Evolutionary conservation across 2,113 vertebrate species (phyloP).

Genomic region (Phyllopteryx taeniolatus): DNA sequence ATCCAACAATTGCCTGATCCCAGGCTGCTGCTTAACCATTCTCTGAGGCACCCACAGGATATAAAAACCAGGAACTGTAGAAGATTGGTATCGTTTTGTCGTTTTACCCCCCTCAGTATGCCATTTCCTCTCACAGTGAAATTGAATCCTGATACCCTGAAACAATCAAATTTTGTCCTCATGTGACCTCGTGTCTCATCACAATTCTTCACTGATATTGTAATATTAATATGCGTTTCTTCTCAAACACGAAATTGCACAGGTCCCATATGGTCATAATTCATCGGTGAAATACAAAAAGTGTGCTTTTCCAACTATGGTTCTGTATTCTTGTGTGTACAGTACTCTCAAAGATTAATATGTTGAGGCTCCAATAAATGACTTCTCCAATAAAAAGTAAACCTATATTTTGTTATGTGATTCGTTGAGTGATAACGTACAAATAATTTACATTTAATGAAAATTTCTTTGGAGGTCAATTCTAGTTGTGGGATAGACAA

Average conservation of each 20-base stretch:
- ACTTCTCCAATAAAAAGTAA: not conserved
- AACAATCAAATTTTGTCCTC: not conserved
- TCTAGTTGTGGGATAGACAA: not conserved
- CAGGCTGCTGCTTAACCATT: constrained; percentile 18
- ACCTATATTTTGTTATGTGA: not conserved
- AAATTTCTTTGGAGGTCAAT: not conserved
- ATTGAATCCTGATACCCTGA: not conserved
- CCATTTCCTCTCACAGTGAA: not conserved
- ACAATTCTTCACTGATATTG: not conserved
- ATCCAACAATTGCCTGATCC: constrained; percentile 4
- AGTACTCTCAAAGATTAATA: not conserved
- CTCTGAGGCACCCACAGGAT: constrained; percentile 1
- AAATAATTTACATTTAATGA: not conserved
- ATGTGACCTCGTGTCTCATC: not conserved
- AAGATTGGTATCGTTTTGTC: not conserved
- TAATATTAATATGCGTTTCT: not conserved
- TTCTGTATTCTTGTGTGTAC: not conserved
- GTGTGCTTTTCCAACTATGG: not conserved
- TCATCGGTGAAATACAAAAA: constrained; percentile 1
- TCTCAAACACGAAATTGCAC: not conserved
- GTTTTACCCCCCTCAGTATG: not conserved
- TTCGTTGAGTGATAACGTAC: not conserved
- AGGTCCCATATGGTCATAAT: not conserved
- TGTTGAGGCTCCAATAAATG: not conserved
- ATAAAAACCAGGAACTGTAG: constrained; percentile 13